phyloP scores from a whole-genome alignment of 23 tunicate genomes.

The Aplidium turbinatum region DNA sequence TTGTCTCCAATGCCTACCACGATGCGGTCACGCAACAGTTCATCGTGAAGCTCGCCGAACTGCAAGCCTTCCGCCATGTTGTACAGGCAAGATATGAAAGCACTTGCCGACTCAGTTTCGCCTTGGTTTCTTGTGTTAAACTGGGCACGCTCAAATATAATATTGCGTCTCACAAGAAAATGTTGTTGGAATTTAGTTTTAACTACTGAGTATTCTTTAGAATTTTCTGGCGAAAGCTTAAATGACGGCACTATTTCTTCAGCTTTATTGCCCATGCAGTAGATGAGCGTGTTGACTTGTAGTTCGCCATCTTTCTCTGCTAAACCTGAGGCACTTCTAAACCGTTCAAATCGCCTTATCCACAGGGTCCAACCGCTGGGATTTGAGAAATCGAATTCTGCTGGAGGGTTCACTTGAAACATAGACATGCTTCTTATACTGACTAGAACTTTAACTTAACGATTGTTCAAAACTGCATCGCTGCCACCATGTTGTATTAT shows the following conservation, averaged over 20 bases:
- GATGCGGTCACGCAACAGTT: constrained; percentile 16
- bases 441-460: too few species aligned
- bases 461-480: too few species aligned
- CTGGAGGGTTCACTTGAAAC: constrained; percentile 21
- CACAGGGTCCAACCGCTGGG: constrained; percentile 1
- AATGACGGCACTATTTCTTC: constrained; percentile 7
- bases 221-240: not conserved
- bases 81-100: constrained; percentile 10
- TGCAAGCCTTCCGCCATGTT: not conserved
- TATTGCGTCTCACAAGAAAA: not conserved
- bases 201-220: not conserved
- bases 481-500: too few species aligned
- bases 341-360: constrained; percentile 20
- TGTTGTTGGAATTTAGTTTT: constrained; percentile 1
- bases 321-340: constrained; percentile 2
- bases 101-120: not conserved
- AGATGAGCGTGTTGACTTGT: constrained; percentile 17
- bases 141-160: constrained; percentile 28
- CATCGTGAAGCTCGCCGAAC: constrained; percentile 15
- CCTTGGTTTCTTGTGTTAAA: constrained; percentile 21
- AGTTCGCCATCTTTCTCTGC: not conserved
- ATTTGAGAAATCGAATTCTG: constrained; percentile 7
- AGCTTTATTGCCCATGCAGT: constrained; percentile 13
- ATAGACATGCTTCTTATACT: too few species aligned
- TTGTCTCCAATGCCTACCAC: constrained; percentile 15